Evolutionary conservation across 2,113 vertebrate genomes (phyloP).

Genomic region (Bos javanicus): DNA sequence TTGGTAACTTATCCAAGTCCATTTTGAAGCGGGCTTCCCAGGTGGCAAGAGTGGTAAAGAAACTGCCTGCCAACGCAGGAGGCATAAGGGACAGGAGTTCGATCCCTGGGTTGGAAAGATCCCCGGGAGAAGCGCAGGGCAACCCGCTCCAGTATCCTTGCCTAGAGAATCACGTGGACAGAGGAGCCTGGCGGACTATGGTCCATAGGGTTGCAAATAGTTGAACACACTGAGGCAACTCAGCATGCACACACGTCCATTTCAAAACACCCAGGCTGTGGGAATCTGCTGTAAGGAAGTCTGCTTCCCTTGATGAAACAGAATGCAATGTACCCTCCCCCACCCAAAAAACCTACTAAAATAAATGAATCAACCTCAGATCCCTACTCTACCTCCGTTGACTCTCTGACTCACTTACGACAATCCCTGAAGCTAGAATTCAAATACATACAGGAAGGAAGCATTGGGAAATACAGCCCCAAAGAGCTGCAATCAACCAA

Average conservation of each 20-base stretch:
- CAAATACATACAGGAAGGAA: constrained; percentile 11
- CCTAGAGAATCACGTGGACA: neutral
- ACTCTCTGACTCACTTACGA: neutral
- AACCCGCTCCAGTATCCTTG: neutral
- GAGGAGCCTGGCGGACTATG: neutral
- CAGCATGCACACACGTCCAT: neutral
- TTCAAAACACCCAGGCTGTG: neutral
- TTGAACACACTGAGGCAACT: neutral
- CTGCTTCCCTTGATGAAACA: neutral
- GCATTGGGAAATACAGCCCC: constrained; percentile 21
- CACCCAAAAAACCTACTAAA: neutral
- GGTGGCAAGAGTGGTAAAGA: neutral
- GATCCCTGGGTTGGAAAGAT: neutral
- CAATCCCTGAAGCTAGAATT: neutral
- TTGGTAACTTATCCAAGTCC: neutral
- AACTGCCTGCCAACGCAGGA: neutral
- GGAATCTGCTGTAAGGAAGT: neutral
- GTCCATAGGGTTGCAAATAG: neutral
- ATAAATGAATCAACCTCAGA: neutral
- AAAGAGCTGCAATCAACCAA: constrained; percentile 56
- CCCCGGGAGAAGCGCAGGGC: neutral
- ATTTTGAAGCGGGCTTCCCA: neutral
- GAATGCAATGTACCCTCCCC: neutral
- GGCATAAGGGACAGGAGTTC: neutral
- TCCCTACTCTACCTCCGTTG: neutral